phyloP scores from a whole-genome alignment of 1,140 invertebrate species.

The Heliconius hermathena region DNA sequence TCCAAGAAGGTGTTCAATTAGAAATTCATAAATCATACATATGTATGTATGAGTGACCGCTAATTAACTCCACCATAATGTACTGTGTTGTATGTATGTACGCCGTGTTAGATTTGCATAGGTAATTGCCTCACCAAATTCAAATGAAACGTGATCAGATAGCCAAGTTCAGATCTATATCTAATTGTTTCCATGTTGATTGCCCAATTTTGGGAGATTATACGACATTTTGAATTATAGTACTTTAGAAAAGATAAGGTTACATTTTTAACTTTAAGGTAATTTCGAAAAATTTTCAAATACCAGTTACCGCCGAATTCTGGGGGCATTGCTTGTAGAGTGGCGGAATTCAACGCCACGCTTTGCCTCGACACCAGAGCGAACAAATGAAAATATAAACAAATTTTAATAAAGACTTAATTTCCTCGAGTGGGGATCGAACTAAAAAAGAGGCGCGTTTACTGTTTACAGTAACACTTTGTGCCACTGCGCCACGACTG shows the following conservation, averaged over 20 bases:
- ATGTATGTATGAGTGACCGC: neutral
- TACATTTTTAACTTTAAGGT: too few relatives aligned
- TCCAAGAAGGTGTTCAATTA: neutral
- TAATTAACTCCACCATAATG: slow-evolving; percentile 5
- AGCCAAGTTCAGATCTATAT: slow-evolving; percentile 29
- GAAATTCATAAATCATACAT: slow-evolving; percentile 3
- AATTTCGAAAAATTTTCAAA: too few relatives aligned
- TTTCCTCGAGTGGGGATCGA: too few relatives aligned
- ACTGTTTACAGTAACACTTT: too few relatives aligned
- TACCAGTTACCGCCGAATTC: too few relatives aligned
- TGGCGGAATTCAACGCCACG: too few relatives aligned
- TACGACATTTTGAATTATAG: neutral
- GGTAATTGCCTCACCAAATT: slow-evolving; percentile 39
- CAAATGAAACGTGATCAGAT: slow-evolving; percentile 28
- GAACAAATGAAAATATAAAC: too few relatives aligned
- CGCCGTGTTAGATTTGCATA: slow-evolving; percentile 33
- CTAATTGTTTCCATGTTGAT: slow-evolving; percentile 6
- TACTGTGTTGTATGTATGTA: neutral
- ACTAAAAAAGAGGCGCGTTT: too few relatives aligned
- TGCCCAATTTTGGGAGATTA: neutral
- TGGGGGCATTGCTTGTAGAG: too few relatives aligned
- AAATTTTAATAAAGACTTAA: too few relatives aligned
- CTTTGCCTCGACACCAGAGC: too few relatives aligned
- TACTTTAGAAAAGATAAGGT: neutral
- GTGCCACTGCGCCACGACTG: too few relatives aligned